Base-by-base conservation (phyloP, 1,140 invertebrate genomes). In the Drosophila lacertosa region DNA sequence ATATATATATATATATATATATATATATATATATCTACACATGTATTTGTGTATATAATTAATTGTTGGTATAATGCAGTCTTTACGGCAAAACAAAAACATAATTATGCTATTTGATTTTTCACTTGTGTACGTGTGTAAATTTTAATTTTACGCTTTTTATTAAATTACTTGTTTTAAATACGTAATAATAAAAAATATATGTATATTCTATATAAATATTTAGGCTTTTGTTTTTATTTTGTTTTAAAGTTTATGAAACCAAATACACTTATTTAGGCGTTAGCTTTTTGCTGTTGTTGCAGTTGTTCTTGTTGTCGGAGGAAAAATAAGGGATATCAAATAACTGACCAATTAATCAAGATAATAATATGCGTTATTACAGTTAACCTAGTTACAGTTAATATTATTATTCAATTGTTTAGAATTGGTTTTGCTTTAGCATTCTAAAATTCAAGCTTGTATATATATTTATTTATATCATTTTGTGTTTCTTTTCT, bases 41-140 rank as follows among this genome's bases (percentile, higher is more conserved):
- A n/a, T n/a, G 57, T 51, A 47, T 53, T 45, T 39, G 11, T 82
- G 65, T 83, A 83, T 83, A 83, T 88, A 76, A 82, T 89, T 89
- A 89, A 84, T 89, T 86, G 86, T 89, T 89, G 88, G 86, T 89
- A 89, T 89, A 89, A 90, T 88, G 88, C 88, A 89, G 88, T 89
- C 88, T 89, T 89, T 89, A 89, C 88, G 88, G 88, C 88, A 89
- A 89, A 89, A 90, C 76, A 88, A 90, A 89, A 89, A 89, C 78
- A 82, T 68, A 89, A 90, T 83, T 86, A 83, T 89, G 73, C 73
- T 89, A 83, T 80, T 89, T 89, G 64, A 70, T 84, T 89, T 67
- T 78, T 80, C 58, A 66, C 67, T 67, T 75, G 50, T 64, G 11
- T 35, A 4, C 54, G 39, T 54, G 50, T 64, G 48, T 44, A 10